phyloP scores from a whole-genome alignment of 2,797 vertebrate species.

The Pygocentrus nattereri region DNA sequence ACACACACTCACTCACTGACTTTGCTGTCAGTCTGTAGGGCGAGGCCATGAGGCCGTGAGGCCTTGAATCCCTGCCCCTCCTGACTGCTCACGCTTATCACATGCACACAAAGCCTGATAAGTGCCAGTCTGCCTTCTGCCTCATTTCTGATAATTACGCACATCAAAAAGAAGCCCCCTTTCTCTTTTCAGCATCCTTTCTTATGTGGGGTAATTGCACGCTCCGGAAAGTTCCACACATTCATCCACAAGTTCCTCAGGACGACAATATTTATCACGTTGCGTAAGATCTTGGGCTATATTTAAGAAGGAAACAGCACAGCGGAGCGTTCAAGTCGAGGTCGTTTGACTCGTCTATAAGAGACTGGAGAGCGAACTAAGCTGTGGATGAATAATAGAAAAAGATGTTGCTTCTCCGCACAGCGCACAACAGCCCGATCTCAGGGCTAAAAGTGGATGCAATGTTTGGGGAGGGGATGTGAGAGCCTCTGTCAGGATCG shows the following conservation, averaged over 20 bases:
- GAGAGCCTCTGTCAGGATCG: conserved; percentile 10
- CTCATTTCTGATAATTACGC: neutral
- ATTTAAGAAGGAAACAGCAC: neutral
- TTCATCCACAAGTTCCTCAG: neutral
- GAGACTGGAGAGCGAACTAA: neutral
- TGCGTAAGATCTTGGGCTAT: neutral
- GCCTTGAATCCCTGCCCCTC: neutral
- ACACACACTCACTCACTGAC: neutral
- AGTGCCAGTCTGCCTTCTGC: neutral
- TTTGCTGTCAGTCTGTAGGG: neutral
- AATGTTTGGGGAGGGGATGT: neutral
- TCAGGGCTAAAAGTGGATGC: conserved; percentile 5
- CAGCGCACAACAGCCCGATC: neutral
- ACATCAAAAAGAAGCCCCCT: neutral
- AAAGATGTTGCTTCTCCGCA: neutral
- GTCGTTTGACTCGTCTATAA: neutral
- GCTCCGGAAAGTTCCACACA: neutral
- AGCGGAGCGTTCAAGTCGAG: neutral
- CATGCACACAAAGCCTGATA: neutral
- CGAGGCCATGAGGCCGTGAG: neutral
- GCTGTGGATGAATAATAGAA: neutral
- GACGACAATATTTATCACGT: too few relatives aligned
- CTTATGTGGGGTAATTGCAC: neutral
- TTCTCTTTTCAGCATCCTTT: neutral
- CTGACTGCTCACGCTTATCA: neutral